These are phyloP conservation scores for Actinia equina DNA, from an alignment of 64 coral and sea anemone genomes.

Conservation along the genomic window DNA sequence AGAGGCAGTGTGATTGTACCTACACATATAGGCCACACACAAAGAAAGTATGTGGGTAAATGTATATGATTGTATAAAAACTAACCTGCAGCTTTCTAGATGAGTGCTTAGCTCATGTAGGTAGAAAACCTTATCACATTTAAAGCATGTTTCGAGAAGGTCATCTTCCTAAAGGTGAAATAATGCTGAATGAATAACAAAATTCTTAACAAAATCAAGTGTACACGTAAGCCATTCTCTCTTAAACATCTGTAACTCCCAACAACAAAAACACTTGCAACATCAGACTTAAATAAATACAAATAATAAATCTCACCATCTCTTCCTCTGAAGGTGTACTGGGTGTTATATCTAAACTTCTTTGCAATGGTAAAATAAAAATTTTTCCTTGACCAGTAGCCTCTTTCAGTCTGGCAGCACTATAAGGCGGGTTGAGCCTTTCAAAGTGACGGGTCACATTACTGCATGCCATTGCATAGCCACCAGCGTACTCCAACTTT, in stretches of 20 bases:
- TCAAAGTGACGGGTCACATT: constrained; percentile 28
- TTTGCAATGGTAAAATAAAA: constrained; percentile 32
- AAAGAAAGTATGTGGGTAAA: background rate
- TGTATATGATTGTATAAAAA: constrained; percentile 5
- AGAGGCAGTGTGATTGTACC: background rate
- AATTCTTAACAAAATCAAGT: background rate
- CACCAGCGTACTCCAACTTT: constrained; percentile 25
- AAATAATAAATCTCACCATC: constrained; percentile 1
- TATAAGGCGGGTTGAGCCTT: constrained; percentile 31
- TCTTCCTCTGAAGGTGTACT: constrained; percentile 3
- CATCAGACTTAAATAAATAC: background rate
- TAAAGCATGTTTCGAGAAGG: constrained; percentile 23
- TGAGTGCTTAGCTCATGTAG: constrained; percentile 23
- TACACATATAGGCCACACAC: background rate
- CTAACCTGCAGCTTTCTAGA: constrained; percentile 37
- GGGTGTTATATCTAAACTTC: constrained; percentile 27
- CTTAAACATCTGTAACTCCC: background rate
- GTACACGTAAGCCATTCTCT: constrained; percentile 5
- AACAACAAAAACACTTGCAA: background rate
- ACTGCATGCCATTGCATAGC: constrained; percentile 20
- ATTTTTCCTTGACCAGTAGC: constrained; percentile 36
- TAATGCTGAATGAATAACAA: constrained; percentile 14
- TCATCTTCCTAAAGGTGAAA: constrained; percentile 36
- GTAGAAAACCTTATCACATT: constrained; percentile 20
- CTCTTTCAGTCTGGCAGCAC: constrained; percentile 30